Evolutionary conservation across 2,888 invertebrate species (phyloP).

Genomic region (Pachycephus smyrnensis): DNA sequence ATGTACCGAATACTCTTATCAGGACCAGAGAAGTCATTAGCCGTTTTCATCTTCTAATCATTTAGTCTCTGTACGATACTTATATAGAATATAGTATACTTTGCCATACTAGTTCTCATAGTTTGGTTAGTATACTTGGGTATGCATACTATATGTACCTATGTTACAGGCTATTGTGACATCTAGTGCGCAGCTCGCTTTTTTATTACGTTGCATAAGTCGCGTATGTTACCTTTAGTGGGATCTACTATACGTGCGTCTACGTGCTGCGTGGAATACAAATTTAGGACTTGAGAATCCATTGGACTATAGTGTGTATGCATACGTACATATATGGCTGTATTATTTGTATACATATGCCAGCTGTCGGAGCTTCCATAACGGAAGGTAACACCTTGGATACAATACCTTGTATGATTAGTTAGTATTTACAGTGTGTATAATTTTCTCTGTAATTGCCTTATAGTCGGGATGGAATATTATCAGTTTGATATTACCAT

Average conservation of each 20-base stretch:
- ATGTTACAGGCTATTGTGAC: conserved; percentile 19
- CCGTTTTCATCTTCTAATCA: neutral
- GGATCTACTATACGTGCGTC: conserved; percentile 8
- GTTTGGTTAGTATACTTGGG: neutral
- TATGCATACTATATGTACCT: neutral
- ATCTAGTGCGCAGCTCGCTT: conserved; percentile 11
- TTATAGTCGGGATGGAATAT: neutral
- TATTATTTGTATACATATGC: neutral
- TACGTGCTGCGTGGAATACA: conserved; percentile 20
- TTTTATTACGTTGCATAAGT: conserved; percentile 22
- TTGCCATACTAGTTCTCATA: neutral
- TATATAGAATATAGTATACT: neutral
- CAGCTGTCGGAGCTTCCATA: neutral
- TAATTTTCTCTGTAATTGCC: neutral
- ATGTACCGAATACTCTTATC: neutral
- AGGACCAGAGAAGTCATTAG: neutral
- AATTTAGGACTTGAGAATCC: conserved; percentile 20
- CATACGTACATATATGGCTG: neutral
- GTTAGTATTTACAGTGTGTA: neutral
- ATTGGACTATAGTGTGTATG: conserved; percentile 9
- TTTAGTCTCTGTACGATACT: neutral
- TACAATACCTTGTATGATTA: neutral
- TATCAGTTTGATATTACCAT: neutral
- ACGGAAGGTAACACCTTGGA: neutral
- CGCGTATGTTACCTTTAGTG: conserved; percentile 14